Evolutionary conservation across 2,888 invertebrate species (phyloP).

Genomic region (Dastarcus helophoroides): DNA sequence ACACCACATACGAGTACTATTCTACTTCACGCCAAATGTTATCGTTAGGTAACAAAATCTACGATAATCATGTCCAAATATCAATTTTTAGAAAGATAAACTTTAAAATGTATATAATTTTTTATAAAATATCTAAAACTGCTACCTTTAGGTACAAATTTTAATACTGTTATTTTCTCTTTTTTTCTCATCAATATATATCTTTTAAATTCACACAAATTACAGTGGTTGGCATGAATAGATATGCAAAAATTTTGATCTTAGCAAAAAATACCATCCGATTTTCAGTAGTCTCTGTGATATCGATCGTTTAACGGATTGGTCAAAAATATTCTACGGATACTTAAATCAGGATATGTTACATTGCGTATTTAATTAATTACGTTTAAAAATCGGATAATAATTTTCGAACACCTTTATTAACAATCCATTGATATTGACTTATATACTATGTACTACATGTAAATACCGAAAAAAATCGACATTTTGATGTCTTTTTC

Average conservation of each 20-base stretch:
- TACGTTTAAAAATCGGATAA: too few species aligned
- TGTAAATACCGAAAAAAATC: slow-evolving; percentile 15
- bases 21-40: slow-evolving; percentile 33
- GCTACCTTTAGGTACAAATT: slow-evolving; percentile 39
- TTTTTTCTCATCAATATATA: slow-evolving; percentile 25
- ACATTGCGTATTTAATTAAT: too few species aligned
- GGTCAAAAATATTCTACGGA: too few species aligned
- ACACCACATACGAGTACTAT: slow-evolving; percentile 32
- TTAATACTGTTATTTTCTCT: slow-evolving; percentile 36
- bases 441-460: slow-evolving; percentile 22
- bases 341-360: too few species aligned
- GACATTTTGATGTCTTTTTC: slow-evolving; percentile 22
- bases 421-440: slow-evolving; percentile 23
- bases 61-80: slow-evolving; percentile 27
- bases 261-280: too few species aligned
- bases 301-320: too few species aligned
- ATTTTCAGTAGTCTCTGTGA: too few species aligned
- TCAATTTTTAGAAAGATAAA: slow-evolving; percentile 34
- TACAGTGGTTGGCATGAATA: slow-evolving; percentile 34
- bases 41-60: slow-evolving; percentile 32
- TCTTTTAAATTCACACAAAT: slow-evolving; percentile 22
- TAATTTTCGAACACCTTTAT: too few species aligned
- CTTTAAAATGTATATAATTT: slow-evolving; percentile 33
- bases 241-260: slow-evolving; percentile 31
- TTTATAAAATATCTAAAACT: slow-evolving; percentile 37